phyloP scores from a whole-genome alignment of 92 coral and sea anemone genomes.

The Paragorgia papillata region DNA sequence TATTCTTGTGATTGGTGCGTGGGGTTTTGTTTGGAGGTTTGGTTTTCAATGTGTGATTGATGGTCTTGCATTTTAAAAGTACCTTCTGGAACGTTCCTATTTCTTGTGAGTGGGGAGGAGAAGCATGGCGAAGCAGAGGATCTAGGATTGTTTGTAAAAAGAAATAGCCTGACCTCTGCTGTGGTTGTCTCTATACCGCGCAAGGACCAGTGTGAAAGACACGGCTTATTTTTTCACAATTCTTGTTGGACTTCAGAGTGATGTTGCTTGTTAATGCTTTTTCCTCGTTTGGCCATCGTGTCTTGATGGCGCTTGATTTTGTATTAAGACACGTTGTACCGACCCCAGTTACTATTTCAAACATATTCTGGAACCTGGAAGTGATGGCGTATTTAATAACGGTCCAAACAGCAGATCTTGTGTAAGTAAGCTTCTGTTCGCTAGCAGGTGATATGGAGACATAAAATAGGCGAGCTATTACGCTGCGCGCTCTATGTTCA shows the following conservation, averaged over 20 bases:
- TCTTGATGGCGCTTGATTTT: conserved; percentile 19
- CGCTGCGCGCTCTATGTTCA: too few species aligned
- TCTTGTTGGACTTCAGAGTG: neutral
- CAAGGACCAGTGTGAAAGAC: too few species aligned
- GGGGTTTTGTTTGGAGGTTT: conserved; percentile 2
- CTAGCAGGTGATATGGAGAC: too few species aligned
- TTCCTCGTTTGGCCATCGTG: conserved; percentile 7
- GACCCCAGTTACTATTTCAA: conserved; percentile 7
- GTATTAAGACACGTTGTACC: conserved; percentile 11
- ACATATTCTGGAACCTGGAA: conserved; percentile 14
- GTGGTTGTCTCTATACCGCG: too few species aligned
- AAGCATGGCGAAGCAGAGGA: too few species aligned
- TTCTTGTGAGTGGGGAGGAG: too few species aligned
- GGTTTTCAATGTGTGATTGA: neutral
- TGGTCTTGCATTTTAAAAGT: neutral
- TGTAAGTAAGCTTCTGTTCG: conserved; percentile 3
- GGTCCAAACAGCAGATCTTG: conserved; percentile 28
- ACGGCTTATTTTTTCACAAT: too few species aligned
- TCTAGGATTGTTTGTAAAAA: too few species aligned
- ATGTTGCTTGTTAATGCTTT: conserved; percentile 21
- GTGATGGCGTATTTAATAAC: conserved; percentile 28
- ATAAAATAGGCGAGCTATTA: too few species aligned
- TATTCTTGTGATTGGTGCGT: conserved; percentile 15
- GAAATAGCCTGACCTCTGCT: too few species aligned
- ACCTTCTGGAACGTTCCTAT: too few species aligned